Percentiles rank a stretch among this genome's conserved stretches.
Evolutionary conservation across 2,888 invertebrate genomes (phyloP).

Genomic region (Sminthurides aquaticus): DNA sequence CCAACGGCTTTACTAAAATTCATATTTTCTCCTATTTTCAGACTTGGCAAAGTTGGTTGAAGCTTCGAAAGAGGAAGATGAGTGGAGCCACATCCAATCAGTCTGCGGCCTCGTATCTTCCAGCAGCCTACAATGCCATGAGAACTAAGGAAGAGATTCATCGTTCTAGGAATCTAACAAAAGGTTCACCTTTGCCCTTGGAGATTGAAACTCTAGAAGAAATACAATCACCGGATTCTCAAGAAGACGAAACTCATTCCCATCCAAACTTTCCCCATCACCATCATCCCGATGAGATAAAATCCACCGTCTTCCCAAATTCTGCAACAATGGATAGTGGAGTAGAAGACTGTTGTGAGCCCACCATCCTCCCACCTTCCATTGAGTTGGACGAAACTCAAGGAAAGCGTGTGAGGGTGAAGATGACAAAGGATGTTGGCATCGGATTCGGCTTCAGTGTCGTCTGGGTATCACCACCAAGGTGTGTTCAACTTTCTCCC

Average conservation of each 20-base stretch:
- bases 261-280: slow-evolving; percentile 10
- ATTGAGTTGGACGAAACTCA: slow-evolving; percentile 36
- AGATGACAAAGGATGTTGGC: slow-evolving; percentile 34
- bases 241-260: slow-evolving; percentile 7
- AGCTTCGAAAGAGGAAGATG: slow-evolving; percentile 41
- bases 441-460: slow-evolving; percentile 40
- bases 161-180: background rate
- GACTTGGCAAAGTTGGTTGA: slow-evolving; percentile 34
- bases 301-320: slow-evolving; percentile 31
- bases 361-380: slow-evolving; percentile 24
- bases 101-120: slow-evolving; percentile 16
- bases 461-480: slow-evolving; percentile 41
- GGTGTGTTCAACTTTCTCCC: slow-evolving; percentile 26
- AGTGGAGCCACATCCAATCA: slow-evolving; percentile 24
- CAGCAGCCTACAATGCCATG: slow-evolving; percentile 14
- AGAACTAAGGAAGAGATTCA: slow-evolving; percentile 8
- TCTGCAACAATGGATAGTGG: slow-evolving; percentile 42
- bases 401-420: slow-evolving; percentile 31
- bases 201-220: slow-evolving; percentile 30
- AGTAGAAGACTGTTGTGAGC: slow-evolving; percentile 41
- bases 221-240: slow-evolving; percentile 16
- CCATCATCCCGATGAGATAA: slow-evolving; percentile 20
- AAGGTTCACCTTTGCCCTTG: slow-evolving; percentile 14
- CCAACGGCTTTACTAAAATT: too few relatives aligned
- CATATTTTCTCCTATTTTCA: too few relatives aligned